phyloP scores from a whole-genome alignment of 2,888 invertebrate genomes.

The Dorcus hopei region DNA sequence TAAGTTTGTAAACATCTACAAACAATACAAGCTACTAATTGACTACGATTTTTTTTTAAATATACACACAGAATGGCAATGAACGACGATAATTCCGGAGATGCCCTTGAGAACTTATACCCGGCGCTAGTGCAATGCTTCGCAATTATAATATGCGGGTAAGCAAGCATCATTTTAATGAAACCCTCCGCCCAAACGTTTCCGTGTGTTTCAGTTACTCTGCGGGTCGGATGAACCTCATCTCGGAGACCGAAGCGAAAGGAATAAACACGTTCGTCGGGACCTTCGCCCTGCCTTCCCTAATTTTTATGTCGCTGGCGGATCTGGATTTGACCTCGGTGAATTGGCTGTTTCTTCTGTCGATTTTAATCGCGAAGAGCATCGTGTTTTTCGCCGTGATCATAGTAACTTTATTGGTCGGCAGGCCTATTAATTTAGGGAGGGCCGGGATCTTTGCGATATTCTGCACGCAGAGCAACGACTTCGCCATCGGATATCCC shows the following conservation, averaged over 20 bases:
- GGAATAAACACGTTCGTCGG: slow-evolving; percentile 91
- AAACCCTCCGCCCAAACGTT: slow-evolving; percentile 3
- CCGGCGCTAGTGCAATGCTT: slow-evolving; percentile 91
- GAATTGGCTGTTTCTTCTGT: slow-evolving; percentile 88
- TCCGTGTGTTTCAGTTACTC: slow-evolving; percentile 60
- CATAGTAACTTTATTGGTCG: slow-evolving; percentile 71
- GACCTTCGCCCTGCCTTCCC: slow-evolving; percentile 86
- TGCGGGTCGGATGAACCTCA: slow-evolving; percentile 79
- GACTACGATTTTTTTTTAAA: too few relatives aligned
- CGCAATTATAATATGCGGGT: slow-evolving; percentile 87
- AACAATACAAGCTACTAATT: too few relatives aligned
- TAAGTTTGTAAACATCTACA: too few relatives aligned
- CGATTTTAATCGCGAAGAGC: slow-evolving; percentile 82
- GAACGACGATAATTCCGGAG: slow-evolving; percentile 26
- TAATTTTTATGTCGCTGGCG: slow-evolving; percentile 88
- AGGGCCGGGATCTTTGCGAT: slow-evolving; percentile 90
- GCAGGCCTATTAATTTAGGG: slow-evolving; percentile 77
- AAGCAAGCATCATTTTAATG: slow-evolving; percentile 43
- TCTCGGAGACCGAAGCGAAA: slow-evolving; percentile 79
- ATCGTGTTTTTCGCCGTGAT: slow-evolving; percentile 79
- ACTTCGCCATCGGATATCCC: slow-evolving; percentile 94
- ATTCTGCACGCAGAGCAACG: slow-evolving; percentile 95
- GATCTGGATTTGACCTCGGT: slow-evolving; percentile 77
- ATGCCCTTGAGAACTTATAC: slow-evolving; percentile 75
- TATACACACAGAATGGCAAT: slow-evolving; percentile 5